Conservation (phyloP, 2,797 vertebrate species). For the Coracias cyanogaster region DNA sequence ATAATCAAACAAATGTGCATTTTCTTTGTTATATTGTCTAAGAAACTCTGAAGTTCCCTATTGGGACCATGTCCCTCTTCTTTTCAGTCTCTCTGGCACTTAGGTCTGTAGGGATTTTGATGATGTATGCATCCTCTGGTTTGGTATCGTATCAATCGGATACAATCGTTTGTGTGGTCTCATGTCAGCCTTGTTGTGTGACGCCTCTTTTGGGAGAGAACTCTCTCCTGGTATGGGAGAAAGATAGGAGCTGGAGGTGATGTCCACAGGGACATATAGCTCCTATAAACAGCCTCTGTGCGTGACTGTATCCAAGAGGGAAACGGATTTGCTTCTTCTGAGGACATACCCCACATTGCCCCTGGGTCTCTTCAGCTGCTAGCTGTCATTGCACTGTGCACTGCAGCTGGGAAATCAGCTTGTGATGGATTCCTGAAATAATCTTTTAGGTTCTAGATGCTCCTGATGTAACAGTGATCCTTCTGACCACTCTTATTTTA, state of each 20-base stretch:
- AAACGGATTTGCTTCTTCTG: not conserved
- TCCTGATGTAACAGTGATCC: not conserved
- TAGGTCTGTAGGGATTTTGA: not conserved
- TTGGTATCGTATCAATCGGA: rapidly evolving
- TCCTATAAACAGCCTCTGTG: not conserved
- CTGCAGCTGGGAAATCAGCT: not conserved
- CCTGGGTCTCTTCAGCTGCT: not conserved
- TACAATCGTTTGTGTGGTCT: not conserved
- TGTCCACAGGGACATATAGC: not conserved
- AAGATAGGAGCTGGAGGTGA: not conserved
- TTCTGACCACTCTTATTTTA: not conserved
- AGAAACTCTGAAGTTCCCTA: not conserved
- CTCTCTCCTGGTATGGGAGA: not conserved
- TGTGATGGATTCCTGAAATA: not conserved
- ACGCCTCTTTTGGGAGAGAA: not conserved
- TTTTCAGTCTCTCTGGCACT: not conserved
- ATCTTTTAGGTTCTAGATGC: not conserved
- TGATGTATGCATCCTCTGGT: not conserved
- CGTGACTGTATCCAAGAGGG: not conserved
- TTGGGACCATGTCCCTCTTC: not conserved
- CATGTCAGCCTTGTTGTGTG: rapidly evolving
- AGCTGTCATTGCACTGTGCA: not conserved
- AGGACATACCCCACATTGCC: rapidly evolving
- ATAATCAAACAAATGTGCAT: not conserved
- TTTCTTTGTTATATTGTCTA: not conserved